These are phyloP conservation scores for Neosilurus mollespiculum DNA, from an alignment of 2,797 vertebrate species.

Conservation along the genomic window DNA sequence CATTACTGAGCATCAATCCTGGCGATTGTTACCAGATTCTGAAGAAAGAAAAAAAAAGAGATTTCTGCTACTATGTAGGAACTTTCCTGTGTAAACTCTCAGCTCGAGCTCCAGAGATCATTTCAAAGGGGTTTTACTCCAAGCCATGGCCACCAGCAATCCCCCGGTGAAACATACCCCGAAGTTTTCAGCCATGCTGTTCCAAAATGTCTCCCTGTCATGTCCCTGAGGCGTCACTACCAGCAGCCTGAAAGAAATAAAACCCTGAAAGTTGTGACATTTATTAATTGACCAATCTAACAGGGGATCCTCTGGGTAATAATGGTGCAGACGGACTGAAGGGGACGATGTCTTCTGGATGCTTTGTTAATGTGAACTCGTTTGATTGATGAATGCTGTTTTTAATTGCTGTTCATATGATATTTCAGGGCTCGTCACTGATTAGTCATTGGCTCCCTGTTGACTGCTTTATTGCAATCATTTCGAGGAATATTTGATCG, in stretches of 20 bases:
- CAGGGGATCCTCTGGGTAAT: slow-evolving; percentile 24
- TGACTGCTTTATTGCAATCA: neutral
- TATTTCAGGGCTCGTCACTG: neutral
- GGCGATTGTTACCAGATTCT: neutral
- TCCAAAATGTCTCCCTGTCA: slow-evolving; percentile 57
- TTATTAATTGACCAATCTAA: slow-evolving; percentile 43
- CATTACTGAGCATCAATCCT: neutral
- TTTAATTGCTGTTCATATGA: neutral
- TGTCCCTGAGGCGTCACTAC: slow-evolving; percentile 48
- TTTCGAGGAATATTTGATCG: neutral
- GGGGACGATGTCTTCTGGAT: neutral
- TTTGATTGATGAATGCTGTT: slow-evolving; percentile 10
- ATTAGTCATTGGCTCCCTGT: neutral
- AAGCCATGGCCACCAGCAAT: neutral
- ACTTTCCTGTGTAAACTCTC: slow-evolving; percentile 3
- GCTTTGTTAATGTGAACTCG: neutral
- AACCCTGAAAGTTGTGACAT: slow-evolving; percentile 54
- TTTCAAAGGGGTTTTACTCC: slow-evolving; percentile 18
- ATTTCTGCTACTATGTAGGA: neutral
- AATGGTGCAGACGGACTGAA: neutral
- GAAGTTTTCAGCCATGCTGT: slow-evolving; percentile 55
- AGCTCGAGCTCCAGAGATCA: slow-evolving; percentile 14
- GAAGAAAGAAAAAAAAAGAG: neutral
- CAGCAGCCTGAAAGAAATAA: slow-evolving; percentile 28
- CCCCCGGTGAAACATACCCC: slow-evolving; percentile 44